A percentile compares a stretch with the other conserved stretches of the same genome.
Conservation (phyloP, 64 coral and sea anemone genomes). For the Pocillopora verrucosa region DNA sequence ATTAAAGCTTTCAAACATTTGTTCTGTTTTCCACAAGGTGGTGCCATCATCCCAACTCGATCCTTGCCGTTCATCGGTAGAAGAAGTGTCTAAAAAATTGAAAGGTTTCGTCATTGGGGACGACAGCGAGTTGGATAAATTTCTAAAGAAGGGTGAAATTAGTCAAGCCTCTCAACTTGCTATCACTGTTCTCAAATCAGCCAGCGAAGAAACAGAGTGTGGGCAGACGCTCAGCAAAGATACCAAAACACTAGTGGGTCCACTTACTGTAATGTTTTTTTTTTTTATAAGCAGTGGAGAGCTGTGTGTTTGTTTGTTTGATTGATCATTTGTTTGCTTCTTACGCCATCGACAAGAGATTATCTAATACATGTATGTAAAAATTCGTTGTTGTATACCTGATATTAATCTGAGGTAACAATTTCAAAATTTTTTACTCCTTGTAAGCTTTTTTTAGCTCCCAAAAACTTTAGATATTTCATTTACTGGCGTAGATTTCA, state of each 20-base stretch:
- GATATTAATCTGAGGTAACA: background rate
- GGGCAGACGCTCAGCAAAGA: background rate
- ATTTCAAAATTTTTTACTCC: background rate
- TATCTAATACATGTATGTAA: background rate
- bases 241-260: background rate
- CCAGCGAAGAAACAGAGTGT: background rate
- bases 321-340: too few relatives aligned
- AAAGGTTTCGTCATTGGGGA: conserved; percentile 49
- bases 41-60: conserved; percentile 25
- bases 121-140: conserved; percentile 39
- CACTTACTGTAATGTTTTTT: background rate
- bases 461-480: background rate
- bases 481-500: background rate
- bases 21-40: conserved; percentile 23
- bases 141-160: conserved; percentile 55
- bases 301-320: background rate
- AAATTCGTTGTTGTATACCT: background rate
- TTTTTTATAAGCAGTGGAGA: background rate
- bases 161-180: conserved; percentile 73
- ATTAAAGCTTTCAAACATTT: background rate
- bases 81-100: conserved; percentile 36
- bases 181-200: conserved; percentile 43
- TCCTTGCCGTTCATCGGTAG: conserved; percentile 16
- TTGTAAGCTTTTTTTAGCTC: background rate
- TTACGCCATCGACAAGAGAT: background rate